A percentile compares a stretch with the other conserved stretches of the same genome.
phyloP scores from a whole-genome alignment of 2,888 invertebrate species.

The Calameuta idolon region DNA sequence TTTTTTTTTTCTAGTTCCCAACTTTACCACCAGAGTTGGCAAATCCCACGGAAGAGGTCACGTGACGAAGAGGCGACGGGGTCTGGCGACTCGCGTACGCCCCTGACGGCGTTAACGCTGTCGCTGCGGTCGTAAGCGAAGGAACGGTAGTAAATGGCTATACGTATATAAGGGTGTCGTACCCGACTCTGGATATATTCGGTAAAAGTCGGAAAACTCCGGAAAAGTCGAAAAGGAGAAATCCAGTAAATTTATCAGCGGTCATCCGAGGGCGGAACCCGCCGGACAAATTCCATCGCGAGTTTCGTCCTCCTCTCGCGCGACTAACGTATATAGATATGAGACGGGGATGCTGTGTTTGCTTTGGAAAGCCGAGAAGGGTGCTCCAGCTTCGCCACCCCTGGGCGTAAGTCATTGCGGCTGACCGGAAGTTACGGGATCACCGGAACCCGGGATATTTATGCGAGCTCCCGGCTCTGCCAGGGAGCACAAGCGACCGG shows the following conservation, averaged over 20 bases:
- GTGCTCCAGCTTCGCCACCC: slow-evolving; percentile 32
- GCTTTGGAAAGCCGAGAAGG: slow-evolving; percentile 16
- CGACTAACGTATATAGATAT: slow-evolving; percentile 5
- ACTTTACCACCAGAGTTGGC: slow-evolving; percentile 9
- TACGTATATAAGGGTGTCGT: slow-evolving; percentile 3
- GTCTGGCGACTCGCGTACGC: neutral
- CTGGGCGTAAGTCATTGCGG: slow-evolving; percentile 65
- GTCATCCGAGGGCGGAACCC: slow-evolving; percentile 63
- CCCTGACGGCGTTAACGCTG: neutral
- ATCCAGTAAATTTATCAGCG: slow-evolving; percentile 66
- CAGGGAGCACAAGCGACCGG: slow-evolving; percentile 54
- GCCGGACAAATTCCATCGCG: slow-evolving; percentile 65
- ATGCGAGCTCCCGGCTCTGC: slow-evolving; percentile 56
- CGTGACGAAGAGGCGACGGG: neutral
- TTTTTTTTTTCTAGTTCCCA: slow-evolving; percentile 16
- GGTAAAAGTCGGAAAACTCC: neutral
- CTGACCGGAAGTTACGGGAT: slow-evolving; percentile 67
- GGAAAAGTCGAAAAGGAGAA: slow-evolving; percentile 37
- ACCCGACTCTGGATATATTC: neutral
- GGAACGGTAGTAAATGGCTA: neutral
- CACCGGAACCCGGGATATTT: slow-evolving; percentile 67
- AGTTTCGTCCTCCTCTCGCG: slow-evolving; percentile 48
- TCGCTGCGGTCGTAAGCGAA: too few relatives aligned
- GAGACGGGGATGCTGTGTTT: slow-evolving; percentile 20
- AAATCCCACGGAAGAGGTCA: neutral